Evolutionary conservation across 2,797 vertebrate species (phyloP).

Genomic region (Chrosomus eos): DNA sequence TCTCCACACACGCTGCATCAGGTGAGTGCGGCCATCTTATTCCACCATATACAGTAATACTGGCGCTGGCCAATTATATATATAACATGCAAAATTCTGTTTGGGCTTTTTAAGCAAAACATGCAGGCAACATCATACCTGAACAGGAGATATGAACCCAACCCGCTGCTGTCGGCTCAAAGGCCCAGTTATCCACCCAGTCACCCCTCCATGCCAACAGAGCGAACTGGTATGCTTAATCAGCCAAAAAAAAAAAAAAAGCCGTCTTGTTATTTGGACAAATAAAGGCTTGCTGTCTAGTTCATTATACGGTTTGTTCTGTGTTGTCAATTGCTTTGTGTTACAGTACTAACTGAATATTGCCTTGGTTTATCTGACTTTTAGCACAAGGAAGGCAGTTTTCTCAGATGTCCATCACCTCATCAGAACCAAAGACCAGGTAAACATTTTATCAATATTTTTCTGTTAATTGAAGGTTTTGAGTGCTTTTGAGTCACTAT

Average conservation of each 20-base stretch:
- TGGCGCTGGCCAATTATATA: background rate
- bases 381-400: slow-evolving; percentile 74
- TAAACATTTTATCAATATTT: slow-evolving; percentile 57
- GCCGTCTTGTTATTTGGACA: background rate
- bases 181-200: slow-evolving; percentile 67
- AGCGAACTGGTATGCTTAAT: slow-evolving; percentile 63
- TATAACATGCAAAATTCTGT: slow-evolving; percentile 1
- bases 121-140: slow-evolving; percentile 71
- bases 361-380: background rate
- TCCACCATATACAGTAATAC: background rate
- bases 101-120: slow-evolving; percentile 66
- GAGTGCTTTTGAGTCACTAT: too few species aligned
- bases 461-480: background rate
- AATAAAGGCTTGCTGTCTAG: background rate
- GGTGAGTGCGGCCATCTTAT: slow-evolving; percentile 60
- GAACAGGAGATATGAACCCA: slow-evolving; percentile 72
- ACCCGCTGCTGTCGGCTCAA: slow-evolving; percentile 70
- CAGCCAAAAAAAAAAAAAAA: background rate
- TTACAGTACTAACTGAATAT: background rate
- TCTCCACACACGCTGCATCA: slow-evolving; percentile 73
- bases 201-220: slow-evolving; percentile 55
- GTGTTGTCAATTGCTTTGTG: background rate
- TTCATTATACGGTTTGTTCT: background rate
- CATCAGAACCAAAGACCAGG: slow-evolving; percentile 76
- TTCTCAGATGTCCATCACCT: slow-evolving; percentile 72